A percentile compares a stretch with the other conserved stretches of the same genome.
Conservation (phyloP, 2,888 invertebrate genomes). For the Meteorus cinctellus region DNA sequence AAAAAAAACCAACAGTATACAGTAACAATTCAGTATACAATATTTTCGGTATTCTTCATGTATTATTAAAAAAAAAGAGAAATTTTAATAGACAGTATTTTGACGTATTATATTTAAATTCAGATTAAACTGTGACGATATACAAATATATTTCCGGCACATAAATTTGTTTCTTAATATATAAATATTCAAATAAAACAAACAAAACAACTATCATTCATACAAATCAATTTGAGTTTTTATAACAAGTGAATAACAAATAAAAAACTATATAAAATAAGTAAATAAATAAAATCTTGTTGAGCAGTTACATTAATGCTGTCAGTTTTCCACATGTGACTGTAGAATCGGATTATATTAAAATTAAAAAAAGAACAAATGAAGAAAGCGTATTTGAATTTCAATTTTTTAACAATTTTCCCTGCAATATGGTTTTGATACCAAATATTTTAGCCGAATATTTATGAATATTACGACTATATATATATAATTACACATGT, state of each 20-base stretch:
- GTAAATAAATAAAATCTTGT: conserved; percentile 10
- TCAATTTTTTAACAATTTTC: conserved; percentile 41
- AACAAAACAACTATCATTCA: neutral
- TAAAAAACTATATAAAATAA: neutral
- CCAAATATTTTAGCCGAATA: conserved; percentile 66
- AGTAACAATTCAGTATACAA: conserved; percentile 34
- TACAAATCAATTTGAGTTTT: neutral
- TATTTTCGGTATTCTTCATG: conserved; percentile 19
- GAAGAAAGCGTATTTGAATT: conserved; percentile 16
- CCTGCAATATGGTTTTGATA: conserved; percentile 66
- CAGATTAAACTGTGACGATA: conserved; percentile 5
- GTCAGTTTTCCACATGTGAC: conserved; percentile 10
- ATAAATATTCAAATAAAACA: conserved; percentile 11
- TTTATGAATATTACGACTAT: conserved; percentile 61
- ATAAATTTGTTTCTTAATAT: conserved; percentile 10
- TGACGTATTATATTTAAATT: conserved; percentile 35
- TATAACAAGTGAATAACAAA: neutral
- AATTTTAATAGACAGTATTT: conserved; percentile 43
- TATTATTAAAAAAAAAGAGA: conserved; percentile 22
- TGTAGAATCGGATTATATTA: conserved; percentile 29
- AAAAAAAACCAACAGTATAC: conserved; percentile 21
- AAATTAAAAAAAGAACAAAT: conserved; percentile 24
- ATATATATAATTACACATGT: conserved; percentile 55
- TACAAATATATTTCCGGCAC: neutral
- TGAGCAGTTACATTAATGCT: conserved; percentile 31